A percentile compares a stretch with the other conserved stretches of the same genome.
phyloP scores from a whole-genome alignment of 2,888 invertebrate genomes.

The Drosophila phalerata region DNA sequence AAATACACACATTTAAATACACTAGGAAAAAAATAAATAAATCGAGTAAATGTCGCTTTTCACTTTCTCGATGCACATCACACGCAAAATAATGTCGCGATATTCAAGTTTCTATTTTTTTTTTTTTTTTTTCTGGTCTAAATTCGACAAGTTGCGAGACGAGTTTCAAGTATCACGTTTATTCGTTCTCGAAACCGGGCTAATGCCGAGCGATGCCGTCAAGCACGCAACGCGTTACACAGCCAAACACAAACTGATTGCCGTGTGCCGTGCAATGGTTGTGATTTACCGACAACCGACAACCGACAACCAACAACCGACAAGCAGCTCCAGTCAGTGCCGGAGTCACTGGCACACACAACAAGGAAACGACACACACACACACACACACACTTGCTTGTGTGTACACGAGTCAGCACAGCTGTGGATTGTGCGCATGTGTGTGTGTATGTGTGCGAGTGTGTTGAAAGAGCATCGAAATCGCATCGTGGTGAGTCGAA shows the following conservation, averaged over 20 bases:
- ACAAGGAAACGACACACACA: constrained; percentile 58
- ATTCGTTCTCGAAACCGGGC: constrained; percentile 15
- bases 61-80: constrained; percentile 35
- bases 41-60: constrained; percentile 14
- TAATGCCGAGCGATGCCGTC: constrained; percentile 20
- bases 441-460: constrained; percentile 23
- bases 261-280: constrained; percentile 78
- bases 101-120: background rate
- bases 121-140: constrained; percentile 8
- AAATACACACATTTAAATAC: constrained; percentile 18
- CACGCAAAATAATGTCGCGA: constrained; percentile 19
- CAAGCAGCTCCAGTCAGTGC: constrained; percentile 23
- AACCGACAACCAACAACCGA: constrained; percentile 45
- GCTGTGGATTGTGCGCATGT: constrained; percentile 46
- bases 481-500: constrained; percentile 41
- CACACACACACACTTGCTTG: constrained; percentile 15
- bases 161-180: constrained; percentile 12
- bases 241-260: constrained; percentile 85
- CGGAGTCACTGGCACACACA: constrained; percentile 56
- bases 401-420: constrained; percentile 22
- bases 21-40: constrained; percentile 25
- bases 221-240: constrained; percentile 83
- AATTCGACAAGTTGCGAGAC: constrained; percentile 45
- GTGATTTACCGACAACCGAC: constrained; percentile 79
- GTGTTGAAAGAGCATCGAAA: constrained; percentile 34